These are phyloP conservation scores for Aphis gossypii DNA, from an alignment of 1,140 invertebrate genomes.

Conservation along the genomic window DNA sequence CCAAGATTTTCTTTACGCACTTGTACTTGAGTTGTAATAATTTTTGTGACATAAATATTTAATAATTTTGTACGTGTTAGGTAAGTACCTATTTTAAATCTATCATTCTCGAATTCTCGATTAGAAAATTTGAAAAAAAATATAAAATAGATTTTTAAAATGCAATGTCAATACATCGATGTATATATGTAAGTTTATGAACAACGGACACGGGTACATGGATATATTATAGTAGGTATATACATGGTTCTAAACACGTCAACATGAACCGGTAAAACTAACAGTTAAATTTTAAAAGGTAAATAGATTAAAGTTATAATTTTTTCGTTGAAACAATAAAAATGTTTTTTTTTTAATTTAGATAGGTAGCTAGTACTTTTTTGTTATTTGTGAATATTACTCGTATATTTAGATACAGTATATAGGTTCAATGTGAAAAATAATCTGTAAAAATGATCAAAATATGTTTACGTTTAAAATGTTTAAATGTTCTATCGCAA, in stretches of 20 bases:
- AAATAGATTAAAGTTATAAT: not conserved
- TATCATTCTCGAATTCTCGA: not conserved
- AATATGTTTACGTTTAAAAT: not conserved
- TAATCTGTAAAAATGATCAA: not conserved
- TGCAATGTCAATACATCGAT: not conserved
- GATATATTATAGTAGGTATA: too few relatives aligned
- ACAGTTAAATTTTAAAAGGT: not conserved
- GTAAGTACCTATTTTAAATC: not conserved
- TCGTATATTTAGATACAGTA: not conserved
- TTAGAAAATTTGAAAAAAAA: not conserved
- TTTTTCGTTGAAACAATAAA: not conserved
- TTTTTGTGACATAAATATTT: not conserved
- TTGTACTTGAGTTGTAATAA: not conserved
- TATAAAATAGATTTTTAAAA: not conserved
- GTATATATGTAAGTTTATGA: not conserved
- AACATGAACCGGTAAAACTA: not conserved
- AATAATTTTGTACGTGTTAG: not conserved
- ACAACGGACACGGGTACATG: too few relatives aligned
- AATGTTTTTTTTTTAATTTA: not conserved
- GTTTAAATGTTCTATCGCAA: not conserved
- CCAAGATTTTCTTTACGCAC: not conserved
- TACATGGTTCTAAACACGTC: not conserved
- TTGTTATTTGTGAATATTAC: too few relatives aligned
- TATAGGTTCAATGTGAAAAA: not conserved
- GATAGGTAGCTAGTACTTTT: not conserved